A percentile compares a stretch with the other conserved stretches of the same genome.
Evolutionary conservation across 2,888 invertebrate genomes (phyloP).

Genomic region (Lasioglossum villosulum): DNA sequence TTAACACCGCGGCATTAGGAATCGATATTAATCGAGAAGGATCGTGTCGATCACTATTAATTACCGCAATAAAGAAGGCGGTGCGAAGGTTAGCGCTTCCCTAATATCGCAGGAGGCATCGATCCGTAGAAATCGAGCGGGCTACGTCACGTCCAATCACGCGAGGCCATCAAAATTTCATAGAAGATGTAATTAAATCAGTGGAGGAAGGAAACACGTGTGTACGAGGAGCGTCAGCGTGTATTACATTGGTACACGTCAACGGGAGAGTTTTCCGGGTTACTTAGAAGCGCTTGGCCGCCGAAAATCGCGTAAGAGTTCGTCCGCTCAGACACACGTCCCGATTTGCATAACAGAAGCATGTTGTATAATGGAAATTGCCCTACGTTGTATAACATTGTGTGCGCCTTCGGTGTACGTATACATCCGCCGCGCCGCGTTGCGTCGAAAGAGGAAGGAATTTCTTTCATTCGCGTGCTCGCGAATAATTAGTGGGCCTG

Average conservation of each 20-base stretch:
- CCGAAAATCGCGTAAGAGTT: conserved; percentile 65
- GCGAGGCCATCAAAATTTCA: conserved; percentile 71
- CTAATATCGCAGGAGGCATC: background rate
- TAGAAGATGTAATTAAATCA: conserved; percentile 73
- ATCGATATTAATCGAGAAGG: background rate
- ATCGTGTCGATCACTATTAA: background rate
- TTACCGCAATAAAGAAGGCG: background rate
- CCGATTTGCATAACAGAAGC: conserved; percentile 76
- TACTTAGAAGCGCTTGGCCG: conserved; percentile 43
- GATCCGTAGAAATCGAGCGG: background rate
- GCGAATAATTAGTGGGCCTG: conserved; percentile 74
- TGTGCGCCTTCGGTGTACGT: conserved; percentile 48
- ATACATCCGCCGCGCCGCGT: conserved; percentile 25
- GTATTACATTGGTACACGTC: conserved; percentile 8
- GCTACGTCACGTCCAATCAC: background rate
- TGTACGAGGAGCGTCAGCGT: background rate
- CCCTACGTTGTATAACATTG: conserved; percentile 64
- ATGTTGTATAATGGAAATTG: conserved; percentile 72
- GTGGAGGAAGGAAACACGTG: conserved; percentile 54
- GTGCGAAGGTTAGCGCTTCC: background rate
- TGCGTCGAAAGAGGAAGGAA: conserved; percentile 70
- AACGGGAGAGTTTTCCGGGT: conserved; percentile 30
- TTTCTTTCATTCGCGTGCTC: conserved; percentile 73
- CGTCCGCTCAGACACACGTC: conserved; percentile 63
- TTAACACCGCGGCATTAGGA: too few species aligned